Conservation (phyloP, 2,888 invertebrate species). For the Ypsolopha scabrella region DNA sequence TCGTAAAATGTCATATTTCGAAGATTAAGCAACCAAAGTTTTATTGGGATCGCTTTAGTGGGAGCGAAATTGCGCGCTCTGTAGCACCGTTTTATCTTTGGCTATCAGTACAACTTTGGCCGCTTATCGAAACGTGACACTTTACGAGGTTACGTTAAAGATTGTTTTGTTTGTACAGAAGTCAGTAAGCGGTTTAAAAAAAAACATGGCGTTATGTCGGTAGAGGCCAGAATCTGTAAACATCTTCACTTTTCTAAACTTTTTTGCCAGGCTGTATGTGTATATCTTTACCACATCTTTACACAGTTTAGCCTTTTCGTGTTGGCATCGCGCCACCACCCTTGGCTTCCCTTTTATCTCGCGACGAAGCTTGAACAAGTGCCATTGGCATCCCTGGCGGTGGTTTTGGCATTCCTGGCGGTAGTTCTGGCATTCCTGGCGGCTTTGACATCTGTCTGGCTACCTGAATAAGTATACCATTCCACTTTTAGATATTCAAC, state of each 20-base stretch:
- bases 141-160: too few species aligned
- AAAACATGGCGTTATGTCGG: not conserved
- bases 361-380: conserved; percentile 10
- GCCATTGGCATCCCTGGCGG: conserved; percentile 16
- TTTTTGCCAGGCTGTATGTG: not conserved
- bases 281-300: too few species aligned
- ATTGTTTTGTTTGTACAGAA: too few species aligned
- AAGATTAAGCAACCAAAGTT: too few species aligned
- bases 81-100: too few species aligned
- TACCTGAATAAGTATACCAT: conserved; percentile 22
- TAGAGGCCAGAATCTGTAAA: too few species aligned
- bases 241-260: not conserved
- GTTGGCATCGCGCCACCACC: conserved; percentile 56
- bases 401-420: conserved; percentile 12
- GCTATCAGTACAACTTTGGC: too few species aligned
- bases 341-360: conserved; percentile 41
- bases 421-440: conserved; percentile 8
- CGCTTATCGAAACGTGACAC: too few species aligned
- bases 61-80: too few species aligned
- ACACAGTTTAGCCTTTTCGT: conserved; percentile 36
- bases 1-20: too few species aligned
- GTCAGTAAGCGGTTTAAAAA: not conserved
- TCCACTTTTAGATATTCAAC: too few species aligned
- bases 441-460: conserved; percentile 29
- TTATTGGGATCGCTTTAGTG: too few species aligned